Percentiles rank a stretch among this genome's conserved stretches.
phyloP scores from a whole-genome alignment of 1,140 invertebrate genomes.

The Drosophila lacteicornis region DNA sequence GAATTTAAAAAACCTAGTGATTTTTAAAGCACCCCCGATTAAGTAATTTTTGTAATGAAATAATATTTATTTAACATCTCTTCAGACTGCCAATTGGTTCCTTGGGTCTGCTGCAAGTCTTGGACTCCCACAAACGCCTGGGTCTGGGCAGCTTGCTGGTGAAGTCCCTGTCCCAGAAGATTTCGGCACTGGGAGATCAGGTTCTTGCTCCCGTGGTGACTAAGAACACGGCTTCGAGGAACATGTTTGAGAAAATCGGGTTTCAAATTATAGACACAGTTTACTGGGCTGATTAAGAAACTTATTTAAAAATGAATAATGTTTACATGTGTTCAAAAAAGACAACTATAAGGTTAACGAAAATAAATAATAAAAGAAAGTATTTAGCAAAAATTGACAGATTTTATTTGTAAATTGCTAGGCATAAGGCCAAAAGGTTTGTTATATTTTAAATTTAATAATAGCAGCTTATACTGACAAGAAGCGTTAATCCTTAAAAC shows the following conservation, averaged over 20 bases:
- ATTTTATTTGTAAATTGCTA: neutral
- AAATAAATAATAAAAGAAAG: neutral
- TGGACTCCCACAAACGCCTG: slow-evolving; percentile 62
- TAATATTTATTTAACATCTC: neutral
- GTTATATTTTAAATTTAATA: neutral
- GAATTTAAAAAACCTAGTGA: too few species aligned
- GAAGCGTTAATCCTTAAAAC: neutral
- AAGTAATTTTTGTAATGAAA: neutral
- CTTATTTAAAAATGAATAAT: neutral
- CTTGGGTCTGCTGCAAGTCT: slow-evolving; percentile 72
- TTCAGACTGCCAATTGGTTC: slow-evolving; percentile 63
- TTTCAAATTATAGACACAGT: slow-evolving; percentile 61
- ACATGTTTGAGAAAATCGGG: slow-evolving; percentile 79
- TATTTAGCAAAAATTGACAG: neutral
- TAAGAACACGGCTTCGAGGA: slow-evolving; percentile 60
- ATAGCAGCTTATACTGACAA: neutral
- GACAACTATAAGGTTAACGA: neutral
- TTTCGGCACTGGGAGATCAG: slow-evolving; percentile 56
- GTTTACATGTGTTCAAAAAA: neutral
- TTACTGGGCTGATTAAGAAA: slow-evolving; percentile 40
- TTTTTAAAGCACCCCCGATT: neutral
- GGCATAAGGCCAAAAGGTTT: too few species aligned
- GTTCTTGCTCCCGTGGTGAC: slow-evolving; percentile 65
- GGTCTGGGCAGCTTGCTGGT: slow-evolving; percentile 75
- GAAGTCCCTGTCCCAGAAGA: slow-evolving; percentile 56